Evolutionary conservation across 35 echinoderm and acorn worm species (phyloP).

Genomic region (Acanthaster planci): DNA sequence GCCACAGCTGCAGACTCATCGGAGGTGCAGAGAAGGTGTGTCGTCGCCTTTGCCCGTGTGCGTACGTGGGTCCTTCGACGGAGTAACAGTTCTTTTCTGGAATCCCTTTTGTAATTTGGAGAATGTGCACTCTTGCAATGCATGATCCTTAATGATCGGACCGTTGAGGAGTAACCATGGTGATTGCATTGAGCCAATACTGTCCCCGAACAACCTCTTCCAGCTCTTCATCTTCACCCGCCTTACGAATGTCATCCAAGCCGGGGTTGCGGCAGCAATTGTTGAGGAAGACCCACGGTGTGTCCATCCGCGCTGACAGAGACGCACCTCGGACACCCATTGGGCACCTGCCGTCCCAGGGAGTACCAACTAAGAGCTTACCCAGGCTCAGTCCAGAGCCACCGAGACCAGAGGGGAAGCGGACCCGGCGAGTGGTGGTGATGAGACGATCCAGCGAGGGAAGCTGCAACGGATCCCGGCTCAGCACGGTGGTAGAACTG

Average conservation of each 20-base stretch:
- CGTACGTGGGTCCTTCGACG: no score
- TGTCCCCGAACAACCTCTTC: background rate
- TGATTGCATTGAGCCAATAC: background rate
- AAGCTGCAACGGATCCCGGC: background rate
- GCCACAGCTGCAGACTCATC: no score
- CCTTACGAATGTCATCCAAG: constrained; percentile 15
- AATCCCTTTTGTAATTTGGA: background rate
- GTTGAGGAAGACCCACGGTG: background rate
- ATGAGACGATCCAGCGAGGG: background rate
- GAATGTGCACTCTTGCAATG: background rate
- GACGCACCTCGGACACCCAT: background rate
- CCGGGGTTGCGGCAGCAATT: background rate
- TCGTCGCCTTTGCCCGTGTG: no score
- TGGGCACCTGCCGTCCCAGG: background rate
- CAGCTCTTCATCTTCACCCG: background rate
- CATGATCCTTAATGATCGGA: no score
- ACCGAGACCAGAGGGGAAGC: background rate
- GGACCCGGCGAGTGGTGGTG: background rate
- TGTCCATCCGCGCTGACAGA: background rate
- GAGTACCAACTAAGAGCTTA: background rate
- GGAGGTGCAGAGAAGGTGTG: no score
- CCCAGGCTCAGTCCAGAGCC: background rate
- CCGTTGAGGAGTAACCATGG: background rate
- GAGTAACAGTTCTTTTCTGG: no score
- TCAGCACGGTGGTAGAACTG: constrained; percentile 9